Base-by-base conservation (phyloP, 2,888 invertebrate genomes). In the Polietes domitor region DNA sequence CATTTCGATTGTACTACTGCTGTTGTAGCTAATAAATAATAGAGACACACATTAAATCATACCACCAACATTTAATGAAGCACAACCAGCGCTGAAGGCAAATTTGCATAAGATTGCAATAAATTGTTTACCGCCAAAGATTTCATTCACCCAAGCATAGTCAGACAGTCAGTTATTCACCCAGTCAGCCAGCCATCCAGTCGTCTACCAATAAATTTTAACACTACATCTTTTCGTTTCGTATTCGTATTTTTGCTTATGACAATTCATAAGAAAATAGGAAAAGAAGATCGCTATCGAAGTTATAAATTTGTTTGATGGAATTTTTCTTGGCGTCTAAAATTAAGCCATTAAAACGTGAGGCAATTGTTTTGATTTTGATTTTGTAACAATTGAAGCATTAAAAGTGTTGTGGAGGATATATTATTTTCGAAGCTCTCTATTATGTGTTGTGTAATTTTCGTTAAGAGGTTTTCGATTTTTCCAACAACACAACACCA, bases 61-160 rank as follows among this genome's bases (percentile, higher is more conserved):
- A 24, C 58, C n/a, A n/a, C n/a, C n/a, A 24, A 24, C 24, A 47
- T 24, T 73, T 41, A 82, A 41, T 83, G 83, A 80, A 80, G 80
- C 83, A 83, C 73, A 58, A 32, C 74, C 24, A 32, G 1, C 0
- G 70, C 26, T 73, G 19, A 61, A 72, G 61, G 37, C 41, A 50
- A 71, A 83, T 80, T 83, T 65, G n/a, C 82, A 83, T 83, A 76
- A 79, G 71, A 79, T 17, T 79, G 75, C 72, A 21, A 73, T 76
- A 73, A 82, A 41, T 50, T 72, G 73, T 50, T 47, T 47, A 6
- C 32, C 47, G 15, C n/a, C 47, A 47, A 37, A 47, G 47, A 47
- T 10, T 41, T 41, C 12, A 12, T 7, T 32, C 32, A 12, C 9
- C 9, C 41, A 41, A 41, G n/a, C 32, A 32, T 32, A 32, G 32